Conservation (phyloP, 37 sponge, comb jelly and placozoan species). For the Mnemiopsis leidyi region DNA sequence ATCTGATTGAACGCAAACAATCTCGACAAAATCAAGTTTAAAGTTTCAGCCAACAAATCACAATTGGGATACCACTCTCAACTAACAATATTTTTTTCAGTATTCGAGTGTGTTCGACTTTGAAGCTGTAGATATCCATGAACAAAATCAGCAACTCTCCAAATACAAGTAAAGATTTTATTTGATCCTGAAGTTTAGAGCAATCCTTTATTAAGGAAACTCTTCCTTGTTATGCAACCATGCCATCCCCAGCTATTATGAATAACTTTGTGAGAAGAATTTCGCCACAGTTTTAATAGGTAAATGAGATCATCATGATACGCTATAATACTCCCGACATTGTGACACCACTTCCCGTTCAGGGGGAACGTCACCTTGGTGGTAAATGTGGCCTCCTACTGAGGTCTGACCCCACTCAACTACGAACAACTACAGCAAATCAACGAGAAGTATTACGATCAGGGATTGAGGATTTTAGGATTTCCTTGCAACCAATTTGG, state of each 20-base stretch:
- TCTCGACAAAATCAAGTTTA: too few species aligned
- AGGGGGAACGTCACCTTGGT: conserved; percentile 72
- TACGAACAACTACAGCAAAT: conserved; percentile 79
- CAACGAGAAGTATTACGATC: conserved; percentile 67
- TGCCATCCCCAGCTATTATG: neutral
- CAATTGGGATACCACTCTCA: too few species aligned
- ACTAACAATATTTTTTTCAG: too few species aligned
- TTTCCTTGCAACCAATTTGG: conserved; percentile 96
- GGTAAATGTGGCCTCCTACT: conserved; percentile 91
- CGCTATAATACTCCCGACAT: too few species aligned
- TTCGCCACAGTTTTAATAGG: too few species aligned
- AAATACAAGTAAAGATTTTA: neutral
- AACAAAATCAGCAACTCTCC: neutral
- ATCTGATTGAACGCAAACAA: too few species aligned
- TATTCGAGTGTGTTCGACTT: conserved; percentile 44
- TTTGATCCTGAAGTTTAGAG: too few species aligned
- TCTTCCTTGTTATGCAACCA: too few species aligned
- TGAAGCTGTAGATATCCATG: neutral
- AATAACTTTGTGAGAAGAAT: too few species aligned
- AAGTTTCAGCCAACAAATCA: too few species aligned
- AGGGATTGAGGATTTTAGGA: conserved; percentile 77
- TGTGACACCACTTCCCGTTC: neutral
- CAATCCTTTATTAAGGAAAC: too few species aligned
- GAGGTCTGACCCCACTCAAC: conserved; percentile 85
- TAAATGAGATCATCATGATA: too few species aligned